Evolutionary conservation across 2,113 vertebrate species (phyloP).

Genomic region (Rattus rattus): DNA sequence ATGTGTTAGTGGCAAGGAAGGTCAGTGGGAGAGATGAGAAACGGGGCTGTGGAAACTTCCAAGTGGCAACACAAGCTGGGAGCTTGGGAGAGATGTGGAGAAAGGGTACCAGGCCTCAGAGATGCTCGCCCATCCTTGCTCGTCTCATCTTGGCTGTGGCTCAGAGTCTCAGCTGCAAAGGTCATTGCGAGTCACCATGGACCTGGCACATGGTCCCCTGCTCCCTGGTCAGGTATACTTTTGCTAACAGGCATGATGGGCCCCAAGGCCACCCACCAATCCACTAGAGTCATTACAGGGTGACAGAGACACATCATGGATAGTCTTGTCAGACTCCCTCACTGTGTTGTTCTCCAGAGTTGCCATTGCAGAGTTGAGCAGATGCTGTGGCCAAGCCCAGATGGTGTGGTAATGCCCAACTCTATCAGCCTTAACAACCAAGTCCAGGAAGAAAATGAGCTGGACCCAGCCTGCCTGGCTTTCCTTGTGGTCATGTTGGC

Average conservation of each 20-base stretch:
- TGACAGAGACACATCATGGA: too few species aligned
- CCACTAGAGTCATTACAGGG: background rate
- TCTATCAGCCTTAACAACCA: background rate
- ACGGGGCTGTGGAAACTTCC: background rate
- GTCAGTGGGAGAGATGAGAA: background rate
- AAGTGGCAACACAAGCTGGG: background rate
- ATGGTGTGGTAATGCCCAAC: background rate
- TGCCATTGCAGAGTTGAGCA: background rate
- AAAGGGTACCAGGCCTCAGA: background rate
- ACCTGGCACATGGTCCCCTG: background rate
- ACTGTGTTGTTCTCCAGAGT: background rate
- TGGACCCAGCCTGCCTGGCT: background rate
- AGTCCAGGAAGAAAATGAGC: conserved; percentile 15
- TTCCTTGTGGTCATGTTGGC: background rate
- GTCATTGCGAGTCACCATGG: background rate
- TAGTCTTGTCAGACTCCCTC: background rate
- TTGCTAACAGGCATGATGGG: background rate
- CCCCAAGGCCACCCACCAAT: background rate
- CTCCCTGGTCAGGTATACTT: background rate
- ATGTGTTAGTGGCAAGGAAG: background rate
- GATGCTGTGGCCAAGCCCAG: background rate
- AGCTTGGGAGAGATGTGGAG: background rate
- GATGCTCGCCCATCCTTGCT: background rate
- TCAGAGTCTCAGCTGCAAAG: background rate
- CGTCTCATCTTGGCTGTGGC: background rate